phyloP scores from a whole-genome alignment of 2,888 invertebrate genomes.

The Phymatocera aterrima region DNA sequence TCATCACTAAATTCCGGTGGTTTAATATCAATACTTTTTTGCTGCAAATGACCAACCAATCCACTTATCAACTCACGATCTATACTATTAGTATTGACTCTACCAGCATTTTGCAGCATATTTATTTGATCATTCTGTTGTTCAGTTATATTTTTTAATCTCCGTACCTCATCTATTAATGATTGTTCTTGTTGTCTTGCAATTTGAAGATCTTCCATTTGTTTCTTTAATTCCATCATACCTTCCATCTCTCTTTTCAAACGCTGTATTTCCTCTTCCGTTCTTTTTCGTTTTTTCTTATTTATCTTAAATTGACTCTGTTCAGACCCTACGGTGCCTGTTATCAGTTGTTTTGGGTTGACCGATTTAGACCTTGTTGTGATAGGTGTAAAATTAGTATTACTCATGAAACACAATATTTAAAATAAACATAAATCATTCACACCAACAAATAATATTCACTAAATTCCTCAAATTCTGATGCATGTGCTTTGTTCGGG shows the following conservation, averaged over 20 bases:
- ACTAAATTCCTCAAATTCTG: not conserved
- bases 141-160: not conserved
- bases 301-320: not conserved
- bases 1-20: slow-evolving; percentile 8
- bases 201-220: not conserved
- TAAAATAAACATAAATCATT: not conserved
- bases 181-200: not conserved
- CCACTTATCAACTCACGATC: not conserved
- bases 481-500: not conserved
- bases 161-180: not conserved
- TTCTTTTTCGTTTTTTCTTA: not conserved
- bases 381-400: not conserved
- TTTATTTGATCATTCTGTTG: not conserved
- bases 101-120: not conserved
- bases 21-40: slow-evolving; percentile 4
- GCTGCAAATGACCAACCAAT: slow-evolving; percentile 1
- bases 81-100: not conserved
- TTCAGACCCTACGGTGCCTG: not conserved
- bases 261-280: not conserved
- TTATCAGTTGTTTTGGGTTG: not conserved
- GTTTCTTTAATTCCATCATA: not conserved
- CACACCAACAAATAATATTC: not conserved
- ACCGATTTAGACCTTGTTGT: not conserved
- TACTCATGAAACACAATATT: not conserved
- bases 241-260: not conserved